Conservation (phyloP, 2,797 vertebrate genomes). For the Peromyscus nudipes region DNA sequence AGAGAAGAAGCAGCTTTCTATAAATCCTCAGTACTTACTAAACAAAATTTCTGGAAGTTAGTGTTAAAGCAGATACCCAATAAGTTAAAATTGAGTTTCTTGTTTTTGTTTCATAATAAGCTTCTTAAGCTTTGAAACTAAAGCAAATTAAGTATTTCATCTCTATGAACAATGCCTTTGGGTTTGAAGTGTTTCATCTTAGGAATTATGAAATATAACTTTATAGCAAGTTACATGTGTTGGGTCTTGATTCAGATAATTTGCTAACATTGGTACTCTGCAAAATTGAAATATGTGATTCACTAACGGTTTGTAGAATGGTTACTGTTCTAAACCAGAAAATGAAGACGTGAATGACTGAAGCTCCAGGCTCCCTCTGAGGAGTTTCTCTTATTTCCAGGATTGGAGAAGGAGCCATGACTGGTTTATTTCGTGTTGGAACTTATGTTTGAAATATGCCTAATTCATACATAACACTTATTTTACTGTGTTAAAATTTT, state of each 20-base stretch:
- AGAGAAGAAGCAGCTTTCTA: background rate
- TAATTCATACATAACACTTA: background rate
- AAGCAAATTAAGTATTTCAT: constrained; percentile 35
- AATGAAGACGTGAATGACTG: background rate
- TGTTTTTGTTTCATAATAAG: background rate
- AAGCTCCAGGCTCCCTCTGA: background rate
- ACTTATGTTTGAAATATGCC: constrained; percentile 50
- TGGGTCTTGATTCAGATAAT: constrained; percentile 36
- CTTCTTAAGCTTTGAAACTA: constrained; percentile 43
- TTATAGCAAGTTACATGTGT: constrained; percentile 42
- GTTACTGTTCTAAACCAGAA: constrained; percentile 13
- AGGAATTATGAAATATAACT: background rate
- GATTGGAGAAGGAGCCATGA: background rate
- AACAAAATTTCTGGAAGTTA: background rate
- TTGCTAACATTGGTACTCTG: constrained; percentile 30
- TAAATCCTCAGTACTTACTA: background rate
- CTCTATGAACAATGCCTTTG: background rate
- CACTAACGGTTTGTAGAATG: constrained; percentile 50
- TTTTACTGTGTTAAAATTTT: background rate
- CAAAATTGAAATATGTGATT: background rate
- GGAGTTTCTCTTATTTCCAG: constrained; percentile 38
- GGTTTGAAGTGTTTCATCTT: constrained; percentile 5
- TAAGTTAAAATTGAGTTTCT: background rate
- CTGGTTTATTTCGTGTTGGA: background rate
- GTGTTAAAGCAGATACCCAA: background rate